Evolutionary conservation across 1,140 invertebrate species (phyloP), one percentile per base, ranked within the genome.

Genomic region (Drosophila trapezifrons): DNA sequence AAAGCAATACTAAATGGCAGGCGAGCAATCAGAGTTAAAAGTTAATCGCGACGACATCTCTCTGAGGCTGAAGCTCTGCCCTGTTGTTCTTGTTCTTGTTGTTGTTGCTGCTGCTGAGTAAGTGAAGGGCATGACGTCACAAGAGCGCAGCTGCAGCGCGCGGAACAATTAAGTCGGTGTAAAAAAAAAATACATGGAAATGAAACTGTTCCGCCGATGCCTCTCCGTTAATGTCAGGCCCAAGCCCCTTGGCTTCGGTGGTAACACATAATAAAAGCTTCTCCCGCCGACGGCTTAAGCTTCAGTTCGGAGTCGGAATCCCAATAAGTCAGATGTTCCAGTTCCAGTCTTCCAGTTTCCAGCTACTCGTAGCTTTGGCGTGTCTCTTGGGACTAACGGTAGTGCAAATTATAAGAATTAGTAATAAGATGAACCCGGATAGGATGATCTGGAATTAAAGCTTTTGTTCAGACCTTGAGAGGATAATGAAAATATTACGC

Each of bases 81-180:
- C 6, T n/a, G 49, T 52, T 60, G 20, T 56, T 37, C 2, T 58
- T 45, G 13, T 57, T 57, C 15, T 15, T 37, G 15, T n/a, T 38
- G 2, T 1, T 25, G 35, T 7, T 62, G 40, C n/a, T 54, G 25
- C 38, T 40, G 57, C 54, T 74, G 64, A 75, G 59, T 77, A 86
- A 81, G 83, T 86, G 83, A 87, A 87, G 83, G 84, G 83, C 84
- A 87, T 87, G 83, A 87, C 83, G 84, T 89, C 84, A 89, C 63
- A 79, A 56, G 47, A 66, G 18, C 62, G 27, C 62, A 70, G 63
- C 75, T 81, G 73, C 65, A 60, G 42, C 45, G 38, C 29, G 27
- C 57, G 32, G 32, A 65, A 49, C n/a, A n/a, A 67, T 65, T 22
- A 42, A 70, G 46, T 13, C 27, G 15, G 17, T 12, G 22, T 5